Evolutionary conservation across 2,113 vertebrate genomes (phyloP).

Genomic region (Bubo bubo): DNA sequence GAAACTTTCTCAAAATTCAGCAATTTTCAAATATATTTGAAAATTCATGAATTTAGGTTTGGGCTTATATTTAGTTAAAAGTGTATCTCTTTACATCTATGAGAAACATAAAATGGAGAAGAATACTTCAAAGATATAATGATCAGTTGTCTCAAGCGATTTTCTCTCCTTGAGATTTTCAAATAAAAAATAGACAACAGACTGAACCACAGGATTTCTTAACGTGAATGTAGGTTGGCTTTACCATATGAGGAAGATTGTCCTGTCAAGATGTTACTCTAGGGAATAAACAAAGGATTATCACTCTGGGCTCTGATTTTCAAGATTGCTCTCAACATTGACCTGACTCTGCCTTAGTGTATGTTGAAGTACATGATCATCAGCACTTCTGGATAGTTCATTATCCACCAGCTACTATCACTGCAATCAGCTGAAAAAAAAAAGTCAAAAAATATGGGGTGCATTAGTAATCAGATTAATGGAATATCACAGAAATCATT

Average conservation of each 20-base stretch:
- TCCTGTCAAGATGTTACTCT: not conserved
- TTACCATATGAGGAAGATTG: not conserved
- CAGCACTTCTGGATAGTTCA: not conserved
- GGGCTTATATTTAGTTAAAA: not conserved
- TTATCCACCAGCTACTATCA: not conserved
- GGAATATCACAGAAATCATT: not conserved
- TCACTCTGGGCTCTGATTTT: not conserved
- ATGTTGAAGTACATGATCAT: not conserved
- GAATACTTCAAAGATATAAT: not conserved
- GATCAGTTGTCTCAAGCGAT: accelerated
- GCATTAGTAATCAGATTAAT: not conserved
- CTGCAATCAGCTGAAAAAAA: not conserved
- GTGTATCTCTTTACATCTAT: accelerated
- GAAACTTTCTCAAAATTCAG: not conserved
- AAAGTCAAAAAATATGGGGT: not conserved
- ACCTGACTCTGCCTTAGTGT: not conserved
- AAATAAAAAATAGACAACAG: not conserved
- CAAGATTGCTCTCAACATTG: not conserved
- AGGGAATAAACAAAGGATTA: not conserved
- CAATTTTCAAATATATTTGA: not conserved
- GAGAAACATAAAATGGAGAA: not conserved
- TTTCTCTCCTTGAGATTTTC: not conserved
- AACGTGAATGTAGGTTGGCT: not conserved
- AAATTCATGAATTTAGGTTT: not conserved
- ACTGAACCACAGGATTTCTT: not conserved